These are phyloP conservation scores for Peucedramus taeniatus DNA, from an alignment of 2,113 vertebrate species.

Conservation along the genomic window DNA sequence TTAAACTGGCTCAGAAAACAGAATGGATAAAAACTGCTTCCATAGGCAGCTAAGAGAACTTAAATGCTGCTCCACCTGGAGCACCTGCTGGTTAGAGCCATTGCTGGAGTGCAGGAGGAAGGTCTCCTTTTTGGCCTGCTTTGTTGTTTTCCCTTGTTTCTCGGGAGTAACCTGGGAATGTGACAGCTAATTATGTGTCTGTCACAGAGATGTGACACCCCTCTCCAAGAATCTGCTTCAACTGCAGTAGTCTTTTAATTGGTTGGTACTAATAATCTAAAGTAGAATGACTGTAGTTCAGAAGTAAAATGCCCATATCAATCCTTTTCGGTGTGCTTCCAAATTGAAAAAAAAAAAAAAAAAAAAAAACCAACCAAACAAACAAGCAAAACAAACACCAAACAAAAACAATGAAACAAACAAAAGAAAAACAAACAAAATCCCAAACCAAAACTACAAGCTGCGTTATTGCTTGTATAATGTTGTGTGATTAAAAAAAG, in stretches of 20 bases:
- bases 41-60: neutral
- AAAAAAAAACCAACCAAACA: neutral
- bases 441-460: neutral
- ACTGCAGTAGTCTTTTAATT: neutral
- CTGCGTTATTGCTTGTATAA: neutral
- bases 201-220: neutral
- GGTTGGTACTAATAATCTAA: neutral
- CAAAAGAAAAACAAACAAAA: neutral
- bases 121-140: neutral
- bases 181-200: neutral
- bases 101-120: neutral
- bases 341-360: neutral
- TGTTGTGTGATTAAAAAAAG: neutral
- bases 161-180: neutral
- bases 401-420: neutral
- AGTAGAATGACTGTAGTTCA: neutral
- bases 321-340: neutral
- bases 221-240: neutral
- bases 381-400: neutral
- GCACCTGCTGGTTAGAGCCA: neutral
- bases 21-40: neutral
- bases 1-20: neutral
- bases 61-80: neutral
- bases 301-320: neutral
- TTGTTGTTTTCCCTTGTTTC: neutral